These are phyloP conservation scores for Drosophila meridionalis DNA, from an alignment of 2,888 invertebrate species.

Conservation along the genomic window DNA sequence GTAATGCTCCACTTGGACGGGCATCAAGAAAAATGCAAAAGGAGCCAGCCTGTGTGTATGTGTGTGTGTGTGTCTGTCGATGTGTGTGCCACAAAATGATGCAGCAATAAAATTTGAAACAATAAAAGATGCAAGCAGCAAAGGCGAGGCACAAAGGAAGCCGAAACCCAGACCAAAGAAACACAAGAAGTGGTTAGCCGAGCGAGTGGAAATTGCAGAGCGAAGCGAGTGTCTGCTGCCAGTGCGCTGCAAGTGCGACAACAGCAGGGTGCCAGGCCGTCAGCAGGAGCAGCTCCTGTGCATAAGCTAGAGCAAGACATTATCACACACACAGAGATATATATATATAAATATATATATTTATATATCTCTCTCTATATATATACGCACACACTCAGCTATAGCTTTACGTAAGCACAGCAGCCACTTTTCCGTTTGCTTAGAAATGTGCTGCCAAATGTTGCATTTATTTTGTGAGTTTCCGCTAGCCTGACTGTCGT, in stretches of 20 bases:
- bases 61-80: slow-evolving; percentile 21
- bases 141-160: slow-evolving; percentile 25
- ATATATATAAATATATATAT: slow-evolving; percentile 24
- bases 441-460: slow-evolving; percentile 79
- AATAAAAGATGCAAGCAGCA: slow-evolving; percentile 69
- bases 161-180: background rate
- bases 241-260: slow-evolving; percentile 46
- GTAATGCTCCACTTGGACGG: slow-evolving; percentile 75
- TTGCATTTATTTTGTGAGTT: slow-evolving; percentile 81
- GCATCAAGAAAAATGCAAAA: slow-evolving; percentile 74
- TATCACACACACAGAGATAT: slow-evolving; percentile 31
- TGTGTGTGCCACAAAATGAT: slow-evolving; percentile 69
- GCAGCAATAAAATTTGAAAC: slow-evolving; percentile 81
- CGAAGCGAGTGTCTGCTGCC: slow-evolving; percentile 31
- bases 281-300: slow-evolving; percentile 37
- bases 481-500: slow-evolving; percentile 59
- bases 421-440: slow-evolving; percentile 75
- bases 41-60: slow-evolving; percentile 29
- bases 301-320: slow-evolving; percentile 51
- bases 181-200: slow-evolving; percentile 46
- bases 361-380: background rate
- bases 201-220: slow-evolving; percentile 68
- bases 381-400: background rate
- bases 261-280: slow-evolving; percentile 54
- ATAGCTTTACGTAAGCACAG: slow-evolving; percentile 35